Percentiles rank a stretch among this genome's conserved stretches.
Conservation (phyloP, 2,797 vertebrate genomes). For the Bradypodion pumilum region DNA sequence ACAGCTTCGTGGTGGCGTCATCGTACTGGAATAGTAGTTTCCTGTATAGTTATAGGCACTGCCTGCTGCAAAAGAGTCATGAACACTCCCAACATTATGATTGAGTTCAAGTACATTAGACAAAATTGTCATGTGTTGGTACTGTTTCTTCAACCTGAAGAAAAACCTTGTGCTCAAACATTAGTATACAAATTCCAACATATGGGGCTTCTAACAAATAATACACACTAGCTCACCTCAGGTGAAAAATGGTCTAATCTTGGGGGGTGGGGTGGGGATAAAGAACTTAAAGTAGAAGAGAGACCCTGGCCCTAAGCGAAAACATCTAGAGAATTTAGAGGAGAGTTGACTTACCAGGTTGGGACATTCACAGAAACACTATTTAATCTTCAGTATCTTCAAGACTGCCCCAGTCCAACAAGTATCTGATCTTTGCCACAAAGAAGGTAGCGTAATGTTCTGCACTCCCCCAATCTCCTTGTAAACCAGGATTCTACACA, state of each 20-base stretch:
- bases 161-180: background rate
- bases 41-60: slow-evolving; percentile 73
- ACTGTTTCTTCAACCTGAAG: background rate
- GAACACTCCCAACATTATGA: accelerated
- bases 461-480: background rate
- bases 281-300: background rate
- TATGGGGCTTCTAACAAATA: background rate
- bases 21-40: slow-evolving; percentile 62
- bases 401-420: background rate
- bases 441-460: background rate
- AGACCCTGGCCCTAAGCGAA: background rate
- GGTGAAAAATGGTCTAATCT: background rate
- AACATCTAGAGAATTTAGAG: background rate
- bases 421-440: background rate
- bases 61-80: slow-evolving; percentile 73
- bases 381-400: background rate
- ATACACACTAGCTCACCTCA: background rate
- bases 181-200: too few relatives aligned
- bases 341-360: background rate
- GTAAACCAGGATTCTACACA: too few relatives aligned
- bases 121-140: accelerated
- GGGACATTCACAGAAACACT: background rate
- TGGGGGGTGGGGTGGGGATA: too few relatives aligned
- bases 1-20: slow-evolving; percentile 79
- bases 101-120: background rate